Evolutionary conservation across 1,140 invertebrate species (phyloP).

Genomic region (Temnothorax longispinosus): DNA sequence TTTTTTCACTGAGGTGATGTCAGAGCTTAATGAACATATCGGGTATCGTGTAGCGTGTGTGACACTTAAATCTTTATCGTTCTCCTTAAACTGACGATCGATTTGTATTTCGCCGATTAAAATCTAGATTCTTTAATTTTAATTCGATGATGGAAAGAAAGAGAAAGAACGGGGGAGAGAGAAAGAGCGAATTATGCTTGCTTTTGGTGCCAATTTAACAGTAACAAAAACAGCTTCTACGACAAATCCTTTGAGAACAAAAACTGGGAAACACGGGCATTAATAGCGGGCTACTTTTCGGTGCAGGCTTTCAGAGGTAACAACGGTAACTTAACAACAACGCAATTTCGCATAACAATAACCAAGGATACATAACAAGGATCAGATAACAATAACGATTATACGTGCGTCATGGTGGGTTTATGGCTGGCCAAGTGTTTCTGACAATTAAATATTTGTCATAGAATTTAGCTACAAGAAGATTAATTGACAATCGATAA

Average conservation of each 20-base stretch:
- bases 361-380: conserved; percentile 34
- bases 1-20: not conserved
- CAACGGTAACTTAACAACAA: conserved; percentile 56
- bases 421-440: conserved; percentile 44
- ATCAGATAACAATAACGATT: conserved; percentile 49
- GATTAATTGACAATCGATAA: not conserved
- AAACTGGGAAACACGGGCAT: conserved; percentile 38
- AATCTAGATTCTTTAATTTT: conserved; percentile 11
- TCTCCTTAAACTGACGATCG: conserved; percentile 15
- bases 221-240: conserved; percentile 30
- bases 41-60: not conserved
- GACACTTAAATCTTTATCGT: not conserved
- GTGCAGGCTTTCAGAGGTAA: conserved; percentile 31
- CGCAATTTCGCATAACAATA: conserved; percentile 40
- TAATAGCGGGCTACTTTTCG: conserved; percentile 31
- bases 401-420: not conserved
- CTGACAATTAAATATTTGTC: conserved; percentile 19
- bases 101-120: conserved; percentile 53
- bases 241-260: conserved; percentile 36
- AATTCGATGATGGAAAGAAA: conserved; percentile 32
- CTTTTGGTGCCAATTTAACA: conserved; percentile 49
- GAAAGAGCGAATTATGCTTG: conserved; percentile 50
- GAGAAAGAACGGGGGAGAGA: not conserved
- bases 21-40: not conserved
- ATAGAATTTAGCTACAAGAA: conserved; percentile 11